These are phyloP conservation scores for Meiosimyza decipiens DNA, from an alignment of 2,888 invertebrate species.

Conservation along the genomic window DNA sequence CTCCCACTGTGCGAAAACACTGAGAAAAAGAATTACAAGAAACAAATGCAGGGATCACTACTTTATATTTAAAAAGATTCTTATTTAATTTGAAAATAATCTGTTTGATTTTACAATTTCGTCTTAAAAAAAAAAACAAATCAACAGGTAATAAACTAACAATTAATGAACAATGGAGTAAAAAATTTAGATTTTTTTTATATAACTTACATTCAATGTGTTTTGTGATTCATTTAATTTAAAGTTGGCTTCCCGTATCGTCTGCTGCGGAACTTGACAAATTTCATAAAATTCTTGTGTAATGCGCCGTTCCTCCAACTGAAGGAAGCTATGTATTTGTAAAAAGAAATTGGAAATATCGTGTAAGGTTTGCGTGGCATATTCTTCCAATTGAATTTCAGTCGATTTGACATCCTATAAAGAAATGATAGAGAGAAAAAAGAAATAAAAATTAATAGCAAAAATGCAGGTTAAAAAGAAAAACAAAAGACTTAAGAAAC, in stretches of 20 bases:
- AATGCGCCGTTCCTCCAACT: slow-evolving; percentile 55
- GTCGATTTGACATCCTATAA: slow-evolving; percentile 55
- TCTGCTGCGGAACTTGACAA: slow-evolving; percentile 51
- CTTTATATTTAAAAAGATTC: no score
- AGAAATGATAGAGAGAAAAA: slow-evolving; percentile 2
- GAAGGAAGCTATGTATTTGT: slow-evolving; percentile 59
- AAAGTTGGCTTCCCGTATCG: slow-evolving; percentile 50
- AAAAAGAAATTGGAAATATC: slow-evolving; percentile 57
- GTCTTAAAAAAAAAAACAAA: no score
- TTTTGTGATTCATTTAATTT: slow-evolving; percentile 52
- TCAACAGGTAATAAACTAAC: no score
- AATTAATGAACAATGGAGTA: no score
- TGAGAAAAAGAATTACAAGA: no score
- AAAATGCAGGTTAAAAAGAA: slow-evolving; percentile 7
- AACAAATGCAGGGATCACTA: no score
- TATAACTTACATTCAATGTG: slow-evolving; percentile 52
- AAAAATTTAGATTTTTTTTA: no score
- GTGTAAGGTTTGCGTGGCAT: slow-evolving; percentile 52
- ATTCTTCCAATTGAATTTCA: slow-evolving; percentile 54
- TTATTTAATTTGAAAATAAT: no score
- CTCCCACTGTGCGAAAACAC: no score
- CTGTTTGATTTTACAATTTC: no score
- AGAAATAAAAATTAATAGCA: background rate
- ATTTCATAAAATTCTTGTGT: slow-evolving; percentile 52
- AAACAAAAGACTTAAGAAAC: slow-evolving; percentile 19